Evolutionary conservation across 2,888 invertebrate genomes (phyloP), one percentile per base, ranked within the genome.

Genomic region (Smittia aterrima): DNA sequence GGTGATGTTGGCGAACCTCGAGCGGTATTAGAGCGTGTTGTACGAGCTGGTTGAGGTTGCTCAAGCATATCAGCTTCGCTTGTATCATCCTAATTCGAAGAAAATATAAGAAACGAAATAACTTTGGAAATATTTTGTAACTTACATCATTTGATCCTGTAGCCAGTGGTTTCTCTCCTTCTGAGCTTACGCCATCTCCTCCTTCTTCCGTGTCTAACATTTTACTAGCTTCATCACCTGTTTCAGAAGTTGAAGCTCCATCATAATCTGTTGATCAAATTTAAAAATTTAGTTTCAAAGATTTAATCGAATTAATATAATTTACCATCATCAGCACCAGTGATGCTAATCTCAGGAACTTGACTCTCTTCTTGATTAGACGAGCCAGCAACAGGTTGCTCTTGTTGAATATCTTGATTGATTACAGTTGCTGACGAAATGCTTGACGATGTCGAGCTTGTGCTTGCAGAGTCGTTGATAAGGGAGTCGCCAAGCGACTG

Each of bases 151-250:
- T 82, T 62, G 83, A 82, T 77, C 85, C 85, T 6, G 80, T 79
- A 20, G 84, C 83, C 16, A 83, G 80, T 64, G 85, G 85, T 78
- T 89, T 89, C 79, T 89, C 89, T 20, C 87, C 87, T 78, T 89
- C 89, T 0, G 88, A 88, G 75, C 86, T 87, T 20, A 87, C 88
- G 40, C 85, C 86, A 80, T 81, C 84, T 27, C 80, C 77, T 6
- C 82, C 82, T 75, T 83, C 83, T 1, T 82, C 83, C 0, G 27
- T 32, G n/a, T 54, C 74, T 18, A 54, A 53, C 6, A 18, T 6
- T 27, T 72, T 72, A 38, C 54, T 38, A n/a, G 32, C n/a, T n/a
- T 72, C 82, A 64, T 81, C 80, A 40, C 82, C 82, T 4, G 80
- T 78, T 54, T 84, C 84, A 1, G 83, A 82, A 66, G 83, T 83